These are phyloP conservation scores for Etheostoma perlongum DNA, from an alignment of 2,797 vertebrate species.

Conservation along the genomic window DNA sequence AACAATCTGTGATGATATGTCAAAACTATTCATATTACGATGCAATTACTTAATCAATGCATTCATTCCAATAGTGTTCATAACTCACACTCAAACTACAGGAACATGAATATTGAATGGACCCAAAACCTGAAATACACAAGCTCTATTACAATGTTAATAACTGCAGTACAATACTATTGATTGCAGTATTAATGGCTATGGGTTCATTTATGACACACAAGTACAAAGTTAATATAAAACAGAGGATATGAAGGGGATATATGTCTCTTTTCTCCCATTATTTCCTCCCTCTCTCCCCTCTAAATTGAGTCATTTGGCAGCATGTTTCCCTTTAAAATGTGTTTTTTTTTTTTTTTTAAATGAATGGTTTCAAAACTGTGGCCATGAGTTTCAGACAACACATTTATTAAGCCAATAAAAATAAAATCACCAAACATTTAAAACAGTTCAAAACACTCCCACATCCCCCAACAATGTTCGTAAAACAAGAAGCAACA, in stretches of 20 bases:
- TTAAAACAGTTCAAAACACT: slow-evolving; percentile 25
- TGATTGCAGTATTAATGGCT: too few relatives aligned
- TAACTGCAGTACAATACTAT: background rate
- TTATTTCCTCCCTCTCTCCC: background rate
- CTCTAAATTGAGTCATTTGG: background rate
- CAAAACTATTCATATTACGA: background rate
- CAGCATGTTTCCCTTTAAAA: background rate
- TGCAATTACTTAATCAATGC: too few relatives aligned
- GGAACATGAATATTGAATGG: background rate
- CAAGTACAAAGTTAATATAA: too few relatives aligned
- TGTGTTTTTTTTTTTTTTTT: too few relatives aligned
- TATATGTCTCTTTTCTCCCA: background rate
- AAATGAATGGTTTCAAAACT: background rate
- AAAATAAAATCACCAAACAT: slow-evolving; percentile 44
- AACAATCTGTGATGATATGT: background rate
- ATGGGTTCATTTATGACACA: too few relatives aligned
- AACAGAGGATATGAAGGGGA: too few relatives aligned
- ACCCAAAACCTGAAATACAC: background rate
- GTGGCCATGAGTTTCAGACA: slow-evolving; percentile 23
- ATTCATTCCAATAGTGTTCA: background rate
- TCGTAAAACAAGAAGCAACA: slow-evolving; percentile 24
- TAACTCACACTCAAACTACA: background rate
- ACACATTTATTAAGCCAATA: slow-evolving; percentile 66
- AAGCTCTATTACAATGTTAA: background rate
- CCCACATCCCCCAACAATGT: slow-evolving; percentile 1